These are phyloP conservation scores for Limnodromus scolopaceus DNA, from an alignment of 2,797 vertebrate genomes.

Conservation along the genomic window DNA sequence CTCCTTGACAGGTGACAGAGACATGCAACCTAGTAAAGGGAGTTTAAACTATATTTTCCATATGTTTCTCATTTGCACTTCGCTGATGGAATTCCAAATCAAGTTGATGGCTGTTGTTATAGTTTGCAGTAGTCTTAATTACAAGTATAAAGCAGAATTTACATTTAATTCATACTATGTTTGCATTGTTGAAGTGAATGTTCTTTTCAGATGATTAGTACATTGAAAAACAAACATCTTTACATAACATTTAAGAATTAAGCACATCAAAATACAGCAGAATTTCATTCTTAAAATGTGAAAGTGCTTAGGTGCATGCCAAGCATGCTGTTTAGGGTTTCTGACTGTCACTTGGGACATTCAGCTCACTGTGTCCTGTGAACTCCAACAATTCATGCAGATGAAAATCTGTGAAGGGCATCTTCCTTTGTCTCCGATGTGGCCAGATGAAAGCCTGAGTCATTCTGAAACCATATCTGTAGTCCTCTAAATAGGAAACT, in stretches of 20 bases:
- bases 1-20: slow-evolving; percentile 6
- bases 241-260: not conserved
- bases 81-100: slow-evolving; percentile 11
- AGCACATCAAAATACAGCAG: not conserved
- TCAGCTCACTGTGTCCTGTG: not conserved
- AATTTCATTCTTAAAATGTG: not conserved
- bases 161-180: not conserved
- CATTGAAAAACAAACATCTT: not conserved
- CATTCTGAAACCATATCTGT: not conserved
- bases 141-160: slow-evolving; percentile 2
- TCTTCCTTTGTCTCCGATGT: not conserved
- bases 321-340: not conserved
- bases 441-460: not conserved
- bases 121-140: not conserved
- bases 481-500: not conserved
- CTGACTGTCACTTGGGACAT: not conserved
- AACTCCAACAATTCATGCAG: not conserved
- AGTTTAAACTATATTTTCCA: slow-evolving; percentile 16
- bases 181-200: not conserved
- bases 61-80: slow-evolving; percentile 29
- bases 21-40: not conserved
- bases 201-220: not conserved
- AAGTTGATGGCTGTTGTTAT: not conserved
- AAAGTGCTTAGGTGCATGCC: not conserved
- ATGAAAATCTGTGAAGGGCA: not conserved